Evolutionary conservation across 1,140 invertebrate species (phyloP).

Genomic region (Euwallacea fornicatus): DNA sequence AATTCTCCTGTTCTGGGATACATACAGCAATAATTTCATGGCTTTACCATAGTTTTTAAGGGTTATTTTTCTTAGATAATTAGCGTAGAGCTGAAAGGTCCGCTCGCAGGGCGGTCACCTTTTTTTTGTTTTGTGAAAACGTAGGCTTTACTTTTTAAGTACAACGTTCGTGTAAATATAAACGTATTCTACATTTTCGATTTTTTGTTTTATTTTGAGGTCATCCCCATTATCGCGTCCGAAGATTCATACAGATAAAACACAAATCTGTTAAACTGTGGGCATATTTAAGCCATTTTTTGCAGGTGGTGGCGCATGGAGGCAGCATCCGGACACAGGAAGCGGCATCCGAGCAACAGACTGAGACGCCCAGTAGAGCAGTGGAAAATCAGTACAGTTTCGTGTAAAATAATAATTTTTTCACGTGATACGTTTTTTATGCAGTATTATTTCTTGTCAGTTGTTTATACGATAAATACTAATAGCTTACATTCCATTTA

Average conservation of each 20-base stretch:
- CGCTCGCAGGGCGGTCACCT: no score
- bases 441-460: no score
- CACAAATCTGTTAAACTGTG: not conserved
- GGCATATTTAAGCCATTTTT: constrained; percentile 33
- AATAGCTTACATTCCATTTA: no score
- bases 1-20: no score
- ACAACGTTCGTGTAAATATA: constrained; percentile 41
- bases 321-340: constrained; percentile 58
- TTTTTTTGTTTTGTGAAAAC: constrained; percentile 23
- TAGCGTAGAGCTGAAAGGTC: no score
- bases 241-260: not conserved
- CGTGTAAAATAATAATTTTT: constrained; percentile 51
- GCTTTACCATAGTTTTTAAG: no score
- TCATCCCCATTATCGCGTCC: not conserved
- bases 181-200: constrained; percentile 37
- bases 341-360: constrained; percentile 54
- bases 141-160: constrained; percentile 38
- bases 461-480: no score
- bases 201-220: constrained; percentile 42
- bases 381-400: constrained; percentile 70
- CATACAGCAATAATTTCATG: no score
- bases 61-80: no score
- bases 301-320: constrained; percentile 55
- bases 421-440: no score
- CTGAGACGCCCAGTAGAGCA: constrained; percentile 54